These are phyloP conservation scores for Anguilla obscura DNA, from an alignment of 2,797 vertebrate species.

Conservation along the genomic window DNA sequence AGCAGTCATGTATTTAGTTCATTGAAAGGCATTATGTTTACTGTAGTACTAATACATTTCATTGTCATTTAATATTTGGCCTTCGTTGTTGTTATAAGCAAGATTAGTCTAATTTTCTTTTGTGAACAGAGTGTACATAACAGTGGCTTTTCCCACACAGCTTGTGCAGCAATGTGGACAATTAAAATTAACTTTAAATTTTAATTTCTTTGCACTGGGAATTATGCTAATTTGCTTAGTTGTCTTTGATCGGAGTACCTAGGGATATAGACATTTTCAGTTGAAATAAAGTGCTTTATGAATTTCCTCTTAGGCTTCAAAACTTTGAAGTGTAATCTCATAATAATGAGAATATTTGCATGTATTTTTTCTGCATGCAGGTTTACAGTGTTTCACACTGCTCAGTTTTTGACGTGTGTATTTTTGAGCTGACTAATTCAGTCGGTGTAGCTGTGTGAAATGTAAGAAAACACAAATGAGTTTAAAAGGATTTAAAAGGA, in stretches of 20 bases:
- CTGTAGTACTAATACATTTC: not conserved
- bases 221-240: constrained; percentile 1
- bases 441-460: not conserved
- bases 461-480: not conserved
- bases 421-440: not conserved
- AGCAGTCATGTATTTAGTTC: not conserved
- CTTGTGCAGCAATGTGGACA: not conserved
- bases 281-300: constrained; percentile 3
- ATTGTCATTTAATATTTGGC: not conserved
- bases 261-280: not conserved
- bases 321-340: not conserved
- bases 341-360: constrained; percentile 1
- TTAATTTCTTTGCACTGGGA: not conserved
- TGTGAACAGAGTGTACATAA: not conserved
- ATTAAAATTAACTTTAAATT: not conserved
- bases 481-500: not conserved
- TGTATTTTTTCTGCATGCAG: not conserved
- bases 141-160: not conserved
- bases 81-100: not conserved
- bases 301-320: not conserved
- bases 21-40: not conserved
- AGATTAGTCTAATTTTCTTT: not conserved
- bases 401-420: not conserved
- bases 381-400: not conserved
- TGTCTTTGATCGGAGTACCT: not conserved